Conservation (phyloP, 2,888 invertebrate species). For the Pelosia muscerda region DNA sequence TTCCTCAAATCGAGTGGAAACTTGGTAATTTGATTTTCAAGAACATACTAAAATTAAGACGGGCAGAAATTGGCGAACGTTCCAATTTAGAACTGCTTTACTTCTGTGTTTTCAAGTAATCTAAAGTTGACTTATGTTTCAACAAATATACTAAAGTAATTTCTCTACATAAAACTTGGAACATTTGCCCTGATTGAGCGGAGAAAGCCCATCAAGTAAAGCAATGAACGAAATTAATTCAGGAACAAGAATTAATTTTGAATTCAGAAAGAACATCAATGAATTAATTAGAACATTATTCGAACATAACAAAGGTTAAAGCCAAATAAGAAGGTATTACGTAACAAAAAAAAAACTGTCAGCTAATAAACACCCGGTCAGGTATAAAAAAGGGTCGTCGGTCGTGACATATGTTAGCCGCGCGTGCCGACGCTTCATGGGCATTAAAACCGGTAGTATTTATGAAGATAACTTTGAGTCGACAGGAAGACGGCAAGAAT, state of each 20-base stretch:
- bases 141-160: slow-evolving; percentile 4
- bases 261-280: background rate
- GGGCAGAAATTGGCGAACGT: background rate
- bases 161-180: slow-evolving; percentile 15
- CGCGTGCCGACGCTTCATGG: slow-evolving; percentile 62
- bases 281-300: slow-evolving; percentile 9
- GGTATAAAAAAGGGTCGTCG: slow-evolving; percentile 17
- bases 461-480: background rate
- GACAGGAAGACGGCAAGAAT: background rate
- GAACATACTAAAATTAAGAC: background rate
- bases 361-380: slow-evolving; percentile 14
- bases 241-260: background rate
- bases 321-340: slow-evolving; percentile 19
- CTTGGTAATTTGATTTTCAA: background rate
- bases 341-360: slow-evolving; percentile 23
- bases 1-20: background rate
- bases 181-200: slow-evolving; percentile 12
- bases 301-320: background rate
- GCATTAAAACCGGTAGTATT: background rate
- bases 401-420: slow-evolving; percentile 68
- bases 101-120: background rate
- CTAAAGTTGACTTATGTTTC: slow-evolving; percentile 9
- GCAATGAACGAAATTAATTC: slow-evolving; percentile 15
- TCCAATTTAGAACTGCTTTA: background rate
- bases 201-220: slow-evolving; percentile 2